These are phyloP conservation scores for Malurus leucopterus DNA, from an alignment of 2,797 vertebrate species.

Conservation along the genomic window DNA sequence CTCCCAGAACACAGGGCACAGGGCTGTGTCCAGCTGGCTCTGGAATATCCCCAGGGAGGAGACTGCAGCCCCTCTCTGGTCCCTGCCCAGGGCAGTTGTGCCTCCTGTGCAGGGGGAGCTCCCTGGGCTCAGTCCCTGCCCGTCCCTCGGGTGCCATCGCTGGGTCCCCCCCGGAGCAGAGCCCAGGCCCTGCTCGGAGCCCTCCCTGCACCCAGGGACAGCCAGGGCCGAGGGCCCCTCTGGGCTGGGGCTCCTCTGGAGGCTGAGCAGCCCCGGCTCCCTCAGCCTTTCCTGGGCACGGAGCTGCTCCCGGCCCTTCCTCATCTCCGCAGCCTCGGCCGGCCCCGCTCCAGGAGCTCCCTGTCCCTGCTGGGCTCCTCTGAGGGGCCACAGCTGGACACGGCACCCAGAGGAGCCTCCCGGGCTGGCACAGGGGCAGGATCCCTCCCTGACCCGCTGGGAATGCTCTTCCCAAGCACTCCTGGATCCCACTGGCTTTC, in stretches of 20 bases:
- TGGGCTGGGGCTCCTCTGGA: neutral
- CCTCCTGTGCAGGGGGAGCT: neutral
- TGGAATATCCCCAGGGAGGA: neutral
- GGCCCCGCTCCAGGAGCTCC: neutral
- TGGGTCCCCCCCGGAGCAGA: neutral
- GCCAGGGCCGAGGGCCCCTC: neutral
- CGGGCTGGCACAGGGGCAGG: neutral
- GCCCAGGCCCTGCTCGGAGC: neutral
- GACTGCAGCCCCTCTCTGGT: neutral
- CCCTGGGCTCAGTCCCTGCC: neutral
- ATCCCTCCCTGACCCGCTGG: neutral
- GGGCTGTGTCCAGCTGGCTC: rapidly evolving
- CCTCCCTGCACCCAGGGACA: neutral
- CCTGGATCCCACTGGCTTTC: rapidly evolving
- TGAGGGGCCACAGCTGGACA: neutral
- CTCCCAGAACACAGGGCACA: neutral
- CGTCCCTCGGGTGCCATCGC: neutral
- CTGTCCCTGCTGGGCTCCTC: neutral
- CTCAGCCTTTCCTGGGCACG: neutral
- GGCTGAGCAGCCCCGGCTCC: neutral
- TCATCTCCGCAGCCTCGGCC: neutral
- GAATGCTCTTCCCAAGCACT: rapidly evolving
- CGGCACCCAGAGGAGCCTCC: neutral
- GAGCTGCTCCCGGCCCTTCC: neutral
- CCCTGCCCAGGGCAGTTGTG: neutral